phyloP scores from a whole-genome alignment of 2,888 invertebrate genomes.

The Ormyrus rosae region DNA sequence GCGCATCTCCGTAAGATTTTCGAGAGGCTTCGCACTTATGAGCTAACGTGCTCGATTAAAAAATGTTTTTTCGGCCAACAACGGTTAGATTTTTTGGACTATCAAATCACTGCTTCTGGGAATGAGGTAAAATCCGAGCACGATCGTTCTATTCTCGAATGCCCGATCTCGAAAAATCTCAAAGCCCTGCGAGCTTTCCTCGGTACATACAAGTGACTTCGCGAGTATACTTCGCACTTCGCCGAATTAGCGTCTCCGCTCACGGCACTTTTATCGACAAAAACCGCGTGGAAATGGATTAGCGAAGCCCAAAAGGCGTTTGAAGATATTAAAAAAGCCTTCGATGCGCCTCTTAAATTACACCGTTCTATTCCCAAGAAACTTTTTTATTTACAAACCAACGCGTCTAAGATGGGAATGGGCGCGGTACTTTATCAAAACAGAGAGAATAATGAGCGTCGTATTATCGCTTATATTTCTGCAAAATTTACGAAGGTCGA shows the following conservation, averaged over 20 bases:
- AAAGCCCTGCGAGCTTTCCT: not conserved
- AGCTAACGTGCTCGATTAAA: not conserved
- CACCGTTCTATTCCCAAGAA: not conserved
- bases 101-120: not conserved
- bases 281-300: not conserved
- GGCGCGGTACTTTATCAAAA: not conserved
- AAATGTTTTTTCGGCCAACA: conserved; percentile 25
- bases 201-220: not conserved
- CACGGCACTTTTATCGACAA: not conserved
- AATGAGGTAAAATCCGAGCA: conserved; percentile 3
- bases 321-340: not conserved
- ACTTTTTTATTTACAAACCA: not conserved
- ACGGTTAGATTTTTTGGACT: not conserved
- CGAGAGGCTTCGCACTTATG: conserved; percentile 18
- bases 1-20: not conserved
- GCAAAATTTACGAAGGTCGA: no score
- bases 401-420: not conserved
- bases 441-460: not conserved
- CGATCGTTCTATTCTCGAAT: not conserved
- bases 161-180: not conserved
- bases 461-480: not conserved
- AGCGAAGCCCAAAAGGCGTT: not conserved
- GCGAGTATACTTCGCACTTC: not conserved
- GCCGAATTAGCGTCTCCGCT: not conserved
- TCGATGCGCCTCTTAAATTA: not conserved